These are phyloP conservation scores for Rotaria magnacalcarata DNA, from an alignment of 2,888 invertebrate genomes.

Conservation along the genomic window DNA sequence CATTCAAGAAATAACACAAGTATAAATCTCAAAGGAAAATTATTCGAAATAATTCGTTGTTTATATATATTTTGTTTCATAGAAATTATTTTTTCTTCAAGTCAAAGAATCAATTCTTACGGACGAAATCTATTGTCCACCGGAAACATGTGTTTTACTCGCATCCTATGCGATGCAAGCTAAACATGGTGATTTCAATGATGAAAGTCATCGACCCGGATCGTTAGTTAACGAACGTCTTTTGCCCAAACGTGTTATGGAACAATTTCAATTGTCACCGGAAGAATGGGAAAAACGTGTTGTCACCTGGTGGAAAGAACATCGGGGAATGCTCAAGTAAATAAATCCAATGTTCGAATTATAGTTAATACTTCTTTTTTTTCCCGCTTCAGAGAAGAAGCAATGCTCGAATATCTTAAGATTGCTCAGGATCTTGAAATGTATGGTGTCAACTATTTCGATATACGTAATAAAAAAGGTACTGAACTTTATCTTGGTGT, in stretches of 20 bases:
- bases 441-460: constrained; percentile 46
- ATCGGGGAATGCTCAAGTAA: constrained; percentile 53
- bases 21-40: background rate
- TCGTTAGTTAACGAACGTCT: constrained; percentile 76
- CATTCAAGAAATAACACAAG: constrained; percentile 90
- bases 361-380: background rate
- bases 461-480: constrained; percentile 43
- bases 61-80: background rate
- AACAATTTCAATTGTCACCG: constrained; percentile 95
- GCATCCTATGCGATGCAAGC: constrained; percentile 91
- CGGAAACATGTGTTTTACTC: constrained; percentile 92
- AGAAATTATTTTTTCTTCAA: constrained; percentile 66
- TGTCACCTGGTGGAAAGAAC: constrained; percentile 96
- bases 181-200: constrained; percentile 89
- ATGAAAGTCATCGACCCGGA: constrained; percentile 68
- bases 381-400: constrained; percentile 52
- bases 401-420: constrained; percentile 49
- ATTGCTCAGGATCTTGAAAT: constrained; percentile 47
- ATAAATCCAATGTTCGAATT: too few species aligned
- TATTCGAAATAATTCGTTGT: background rate
- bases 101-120: constrained; percentile 94
- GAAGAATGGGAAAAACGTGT: constrained; percentile 98
- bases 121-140: constrained; percentile 98
- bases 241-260: constrained; percentile 88
- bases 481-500: constrained; percentile 79